These are phyloP conservation scores for Stenolophus ochropezus DNA, from an alignment of 2,888 invertebrate species.

Conservation along the genomic window DNA sequence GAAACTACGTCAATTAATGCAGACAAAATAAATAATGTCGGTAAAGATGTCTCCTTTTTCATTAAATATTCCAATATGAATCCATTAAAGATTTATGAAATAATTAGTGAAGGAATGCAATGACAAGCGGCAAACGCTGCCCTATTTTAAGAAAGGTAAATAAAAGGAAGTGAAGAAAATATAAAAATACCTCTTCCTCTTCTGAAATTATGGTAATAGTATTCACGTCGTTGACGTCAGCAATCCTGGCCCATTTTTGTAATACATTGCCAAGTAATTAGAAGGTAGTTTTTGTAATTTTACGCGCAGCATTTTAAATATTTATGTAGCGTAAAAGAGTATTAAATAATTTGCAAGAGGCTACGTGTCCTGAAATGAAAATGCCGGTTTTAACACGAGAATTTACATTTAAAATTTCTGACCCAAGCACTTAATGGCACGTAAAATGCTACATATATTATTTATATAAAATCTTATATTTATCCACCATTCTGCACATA, in stretches of 20 bases:
- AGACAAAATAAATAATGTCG: too few species aligned
- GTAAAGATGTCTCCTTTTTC: too few species aligned
- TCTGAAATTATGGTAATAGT: background rate
- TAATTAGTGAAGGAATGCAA: too few species aligned
- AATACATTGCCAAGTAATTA: background rate
- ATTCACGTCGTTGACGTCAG: background rate
- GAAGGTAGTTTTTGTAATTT: conserved; percentile 2
- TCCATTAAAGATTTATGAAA: too few species aligned
- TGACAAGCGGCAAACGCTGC: too few species aligned
- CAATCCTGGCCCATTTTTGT: background rate
- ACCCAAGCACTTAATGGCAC: conserved; percentile 37
- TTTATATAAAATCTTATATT: conserved; percentile 20
- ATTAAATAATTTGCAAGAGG: conserved; percentile 34
- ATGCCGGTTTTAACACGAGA: conserved; percentile 24
- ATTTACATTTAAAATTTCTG: conserved; percentile 45
- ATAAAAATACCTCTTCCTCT: background rate
- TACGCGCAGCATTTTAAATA: conserved; percentile 27
- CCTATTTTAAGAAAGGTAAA: too few species aligned
- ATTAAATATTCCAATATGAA: too few species aligned
- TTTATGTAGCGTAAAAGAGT: conserved; percentile 38
- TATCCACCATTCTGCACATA: background rate
- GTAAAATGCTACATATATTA: conserved; percentile 30
- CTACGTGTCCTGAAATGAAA: conserved; percentile 45
- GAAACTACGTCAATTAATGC: too few species aligned
- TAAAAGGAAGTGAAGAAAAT: too few species aligned